Evolutionary conservation across 2,113 vertebrate genomes (phyloP).

Genomic region (Hipposideros armiger): DNA sequence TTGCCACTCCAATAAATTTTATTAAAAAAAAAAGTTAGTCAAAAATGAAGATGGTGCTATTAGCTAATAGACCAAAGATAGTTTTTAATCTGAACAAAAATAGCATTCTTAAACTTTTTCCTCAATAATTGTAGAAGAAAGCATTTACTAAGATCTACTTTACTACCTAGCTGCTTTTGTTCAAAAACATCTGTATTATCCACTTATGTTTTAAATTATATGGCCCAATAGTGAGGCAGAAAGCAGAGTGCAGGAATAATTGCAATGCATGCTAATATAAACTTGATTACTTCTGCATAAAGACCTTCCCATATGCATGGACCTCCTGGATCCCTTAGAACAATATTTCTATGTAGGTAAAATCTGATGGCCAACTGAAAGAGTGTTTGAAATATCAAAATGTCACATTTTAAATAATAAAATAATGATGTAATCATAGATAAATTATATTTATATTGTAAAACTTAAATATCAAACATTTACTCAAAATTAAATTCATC

Average conservation of each 20-base stretch:
- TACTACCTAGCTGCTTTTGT: not conserved
- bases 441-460: not conserved
- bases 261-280: not conserved
- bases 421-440: not conserved
- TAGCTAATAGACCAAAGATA: not conserved
- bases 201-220: not conserved
- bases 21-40: not conserved
- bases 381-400: not conserved
- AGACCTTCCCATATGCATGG: not conserved
- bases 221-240: not conserved
- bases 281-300: not conserved
- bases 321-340: not conserved
- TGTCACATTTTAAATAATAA: not conserved
- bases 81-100: not conserved
- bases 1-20: no score
- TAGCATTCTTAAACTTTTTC: not conserved
- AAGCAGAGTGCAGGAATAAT: not conserved
- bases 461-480: not conserved
- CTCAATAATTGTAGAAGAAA: not conserved
- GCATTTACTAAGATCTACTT: not conserved
- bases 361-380: not conserved
- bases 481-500: not conserved
- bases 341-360: not conserved
- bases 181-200: not conserved
- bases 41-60: not conserved